Evolutionary conservation across 2,113 vertebrate genomes (phyloP).

Genomic region (Emydocephalus ijimae): DNA sequence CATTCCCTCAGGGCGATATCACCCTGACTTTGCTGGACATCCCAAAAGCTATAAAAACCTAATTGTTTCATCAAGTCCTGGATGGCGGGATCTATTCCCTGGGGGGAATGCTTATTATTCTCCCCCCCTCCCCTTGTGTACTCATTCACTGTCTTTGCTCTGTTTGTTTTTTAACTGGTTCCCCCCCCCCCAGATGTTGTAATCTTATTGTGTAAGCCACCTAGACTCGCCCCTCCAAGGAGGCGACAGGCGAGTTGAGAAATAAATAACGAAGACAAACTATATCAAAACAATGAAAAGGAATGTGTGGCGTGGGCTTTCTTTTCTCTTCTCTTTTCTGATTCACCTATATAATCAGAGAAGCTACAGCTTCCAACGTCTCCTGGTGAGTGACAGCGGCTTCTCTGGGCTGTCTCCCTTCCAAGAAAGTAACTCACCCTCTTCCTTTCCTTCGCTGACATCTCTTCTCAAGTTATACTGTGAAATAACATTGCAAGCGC

Average conservation of each 20-base stretch:
- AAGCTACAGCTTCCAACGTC: constrained; percentile 29
- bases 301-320: background rate
- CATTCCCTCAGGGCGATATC: background rate
- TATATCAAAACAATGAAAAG: background rate
- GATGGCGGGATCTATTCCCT: background rate
- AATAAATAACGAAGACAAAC: background rate
- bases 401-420: constrained; percentile 53
- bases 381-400: constrained; percentile 54
- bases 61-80: background rate
- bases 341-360: constrained; percentile 44
- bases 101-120: background rate
- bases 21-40: background rate
- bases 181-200: background rate
- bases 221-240: background rate
- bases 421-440: background rate
- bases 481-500: constrained; percentile 57
- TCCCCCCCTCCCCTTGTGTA: background rate
- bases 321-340: constrained; percentile 8
- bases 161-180: background rate
- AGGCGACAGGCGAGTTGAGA: background rate
- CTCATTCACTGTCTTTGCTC: background rate
- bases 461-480: constrained; percentile 64
- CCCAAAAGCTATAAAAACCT: background rate
- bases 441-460: constrained; percentile 56
- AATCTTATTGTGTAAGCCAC: background rate